Base-by-base conservation (phyloP, 1,140 invertebrate genomes). In the Globodera ellingtonae region DNA sequence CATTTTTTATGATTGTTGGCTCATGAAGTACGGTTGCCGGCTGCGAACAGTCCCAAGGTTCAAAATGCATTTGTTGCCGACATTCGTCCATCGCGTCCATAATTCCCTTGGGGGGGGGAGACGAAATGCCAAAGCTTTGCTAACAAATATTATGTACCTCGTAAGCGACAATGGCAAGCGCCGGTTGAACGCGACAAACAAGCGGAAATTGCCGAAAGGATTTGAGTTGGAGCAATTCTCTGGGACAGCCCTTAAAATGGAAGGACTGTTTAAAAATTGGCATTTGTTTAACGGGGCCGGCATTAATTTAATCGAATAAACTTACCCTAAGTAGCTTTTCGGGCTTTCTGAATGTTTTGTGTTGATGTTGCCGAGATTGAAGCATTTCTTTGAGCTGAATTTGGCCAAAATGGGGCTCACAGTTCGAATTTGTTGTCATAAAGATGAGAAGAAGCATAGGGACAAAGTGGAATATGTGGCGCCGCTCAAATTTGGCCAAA, bases 71-170 rank as follows among this genome's bases (percentile, higher is more conserved):
- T 65, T 84, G 50, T 35, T 83, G 67, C 52, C 83, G 66, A 67
- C 86, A 87, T 47, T 87, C 81, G 24, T 88, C 76, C 76, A 88
- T 86, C 47, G 84, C 86, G 65, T 89, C 87, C 50, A 80, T 46
- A 52, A 88, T 78, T 24, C 87, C 87, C 79, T 87, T 83, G 15
- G 80, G 86, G 8, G 83, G 81, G 75, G 21, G 83, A 70, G 44
- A 69, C 18, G 15, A 35, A 35, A 35, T 35, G 35, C 35, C 35
- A 35, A 35, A 35, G 35, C 35, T 35, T 75, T 21, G 13, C 6
- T 0, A 8, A 75, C 4, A 65, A 24, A 78, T 35, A n/a, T 50
- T n/a, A 50, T 21, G 0, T 15, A 71, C 85, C 80, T 87, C 86
- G 50, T 86, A 87, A 13, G 84, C 86, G 9, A 86, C 78, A 47